These are phyloP conservation scores for Adrianichthys oophorus DNA, from an alignment of 2,797 vertebrate species.

Conservation along the genomic window DNA sequence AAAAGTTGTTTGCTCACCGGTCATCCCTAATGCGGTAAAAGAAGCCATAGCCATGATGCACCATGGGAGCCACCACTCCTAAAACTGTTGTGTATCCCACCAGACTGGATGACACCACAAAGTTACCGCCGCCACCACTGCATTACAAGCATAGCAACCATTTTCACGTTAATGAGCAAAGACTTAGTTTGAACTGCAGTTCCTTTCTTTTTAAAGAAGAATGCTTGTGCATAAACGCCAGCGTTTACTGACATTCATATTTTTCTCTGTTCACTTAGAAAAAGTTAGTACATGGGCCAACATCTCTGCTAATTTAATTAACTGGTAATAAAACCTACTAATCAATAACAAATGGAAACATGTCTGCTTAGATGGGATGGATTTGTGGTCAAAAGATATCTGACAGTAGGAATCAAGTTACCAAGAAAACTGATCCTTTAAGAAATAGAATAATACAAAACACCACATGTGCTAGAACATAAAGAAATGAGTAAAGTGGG, in stretches of 20 bases:
- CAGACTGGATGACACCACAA: constrained; percentile 92
- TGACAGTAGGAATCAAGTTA: not conserved
- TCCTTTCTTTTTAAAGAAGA: not conserved
- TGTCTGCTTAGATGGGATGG: not conserved
- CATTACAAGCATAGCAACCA: constrained; percentile 3
- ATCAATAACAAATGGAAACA: too few species aligned
- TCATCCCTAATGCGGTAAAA: constrained; percentile 96
- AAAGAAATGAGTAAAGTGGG: not conserved
- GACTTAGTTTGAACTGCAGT: not conserved
- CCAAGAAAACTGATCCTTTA: too few species aligned
- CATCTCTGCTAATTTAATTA: too few species aligned
- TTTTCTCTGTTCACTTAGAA: too few species aligned
- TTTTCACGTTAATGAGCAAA: not conserved
- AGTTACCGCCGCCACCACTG: constrained; percentile 96
- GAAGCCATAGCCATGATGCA: constrained; percentile 89
- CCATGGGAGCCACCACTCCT: constrained; percentile 88
- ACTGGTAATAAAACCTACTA: too few species aligned
- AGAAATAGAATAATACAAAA: too few species aligned
- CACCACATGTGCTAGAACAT: not conserved
- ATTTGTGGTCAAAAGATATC: not conserved
- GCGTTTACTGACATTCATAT: too few species aligned
- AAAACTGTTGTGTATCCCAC: constrained; percentile 86
- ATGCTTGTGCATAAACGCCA: too few species aligned
- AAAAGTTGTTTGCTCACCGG: constrained; percentile 74
- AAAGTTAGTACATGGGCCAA: too few species aligned